Evolutionary conservation across 1,140 invertebrate genomes (phyloP).

Genomic region (Drosophila pandora): DNA sequence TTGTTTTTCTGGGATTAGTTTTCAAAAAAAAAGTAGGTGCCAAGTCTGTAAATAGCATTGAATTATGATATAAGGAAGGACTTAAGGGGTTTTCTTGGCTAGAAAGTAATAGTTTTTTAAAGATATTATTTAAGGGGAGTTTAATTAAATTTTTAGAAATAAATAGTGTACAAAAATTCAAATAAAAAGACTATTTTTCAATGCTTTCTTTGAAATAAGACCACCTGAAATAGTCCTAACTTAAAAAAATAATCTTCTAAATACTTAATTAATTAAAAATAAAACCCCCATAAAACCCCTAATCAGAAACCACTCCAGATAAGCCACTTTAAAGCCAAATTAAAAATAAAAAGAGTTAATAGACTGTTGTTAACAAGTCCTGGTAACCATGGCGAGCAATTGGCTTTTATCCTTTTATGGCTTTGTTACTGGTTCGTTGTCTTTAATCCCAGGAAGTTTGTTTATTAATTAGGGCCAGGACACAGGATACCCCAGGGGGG

Average conservation of each 20-base stretch:
- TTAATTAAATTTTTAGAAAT: too few species aligned
- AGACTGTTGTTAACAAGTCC: slow-evolving; percentile 20
- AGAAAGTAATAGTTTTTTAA: not conserved
- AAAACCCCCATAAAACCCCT: not conserved
- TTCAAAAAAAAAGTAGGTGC: not conserved
- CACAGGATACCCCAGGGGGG: not conserved
- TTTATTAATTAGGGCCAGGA: slow-evolving; percentile 66
- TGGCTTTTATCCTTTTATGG: slow-evolving; percentile 64
- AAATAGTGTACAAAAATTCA: too few species aligned
- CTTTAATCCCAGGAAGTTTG: slow-evolving; percentile 28
- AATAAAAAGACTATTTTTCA: too few species aligned
- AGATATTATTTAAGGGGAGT: too few species aligned
- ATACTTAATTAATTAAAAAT: not conserved
- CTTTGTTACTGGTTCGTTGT: slow-evolving; percentile 1
- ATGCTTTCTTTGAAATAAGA: too few species aligned
- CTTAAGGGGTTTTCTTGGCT: not conserved
- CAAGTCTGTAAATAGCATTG: not conserved
- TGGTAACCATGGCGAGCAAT: slow-evolving; percentile 25
- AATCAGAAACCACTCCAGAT: not conserved
- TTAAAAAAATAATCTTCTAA: too few species aligned
- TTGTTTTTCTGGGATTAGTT: slow-evolving; percentile 1
- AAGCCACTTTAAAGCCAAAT: slow-evolving; percentile 19
- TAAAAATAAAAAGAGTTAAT: slow-evolving; percentile 28
- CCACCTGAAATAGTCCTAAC: too few species aligned
- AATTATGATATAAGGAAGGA: not conserved